Conservation (phyloP, 2,797 vertebrate genomes). For the Cynodonichthys magdalenae region DNA sequence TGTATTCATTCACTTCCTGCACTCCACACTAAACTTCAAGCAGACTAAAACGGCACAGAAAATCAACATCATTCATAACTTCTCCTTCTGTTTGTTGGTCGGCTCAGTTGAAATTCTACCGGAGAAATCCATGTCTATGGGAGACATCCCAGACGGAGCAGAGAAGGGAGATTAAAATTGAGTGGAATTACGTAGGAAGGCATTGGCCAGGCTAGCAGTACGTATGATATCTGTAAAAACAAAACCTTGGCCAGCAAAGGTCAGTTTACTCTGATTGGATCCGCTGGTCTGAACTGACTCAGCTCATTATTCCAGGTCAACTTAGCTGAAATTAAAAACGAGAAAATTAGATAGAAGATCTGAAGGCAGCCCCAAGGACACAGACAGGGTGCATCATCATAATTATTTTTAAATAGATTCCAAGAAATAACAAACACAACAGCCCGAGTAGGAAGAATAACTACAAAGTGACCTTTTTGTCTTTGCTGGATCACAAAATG, state of each 20-base stretch:
- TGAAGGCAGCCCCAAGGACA: neutral
- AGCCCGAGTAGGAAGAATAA: neutral
- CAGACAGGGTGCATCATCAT: neutral
- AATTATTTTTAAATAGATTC: slow-evolving; percentile 1
- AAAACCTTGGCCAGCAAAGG: neutral
- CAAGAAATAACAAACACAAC: slow-evolving; percentile 7
- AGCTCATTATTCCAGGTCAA: neutral
- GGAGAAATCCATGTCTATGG: too few relatives aligned
- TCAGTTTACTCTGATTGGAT: neutral
- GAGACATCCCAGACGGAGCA: too few relatives aligned
- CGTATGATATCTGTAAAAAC: too few relatives aligned
- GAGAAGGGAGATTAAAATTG: too few relatives aligned
- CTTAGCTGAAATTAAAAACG: slow-evolving; percentile 7
- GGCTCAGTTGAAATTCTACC: too few relatives aligned
- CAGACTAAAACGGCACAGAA: too few relatives aligned
- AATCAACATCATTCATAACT: too few relatives aligned
- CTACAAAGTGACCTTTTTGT: slow-evolving; percentile 6
- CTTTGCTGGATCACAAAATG: neutral
- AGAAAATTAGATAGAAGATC: slow-evolving; percentile 1
- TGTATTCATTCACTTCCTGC: too few relatives aligned
- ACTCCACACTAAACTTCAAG: too few relatives aligned
- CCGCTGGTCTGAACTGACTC: neutral
- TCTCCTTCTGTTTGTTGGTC: too few relatives aligned
- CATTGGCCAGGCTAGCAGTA: too few relatives aligned
- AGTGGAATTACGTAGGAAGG: too few relatives aligned